Evolutionary conservation across 2,797 vertebrate genomes (phyloP), one percentile per base, ranked within the genome.

Genomic region (Rhinatrema bivittatum): DNA sequence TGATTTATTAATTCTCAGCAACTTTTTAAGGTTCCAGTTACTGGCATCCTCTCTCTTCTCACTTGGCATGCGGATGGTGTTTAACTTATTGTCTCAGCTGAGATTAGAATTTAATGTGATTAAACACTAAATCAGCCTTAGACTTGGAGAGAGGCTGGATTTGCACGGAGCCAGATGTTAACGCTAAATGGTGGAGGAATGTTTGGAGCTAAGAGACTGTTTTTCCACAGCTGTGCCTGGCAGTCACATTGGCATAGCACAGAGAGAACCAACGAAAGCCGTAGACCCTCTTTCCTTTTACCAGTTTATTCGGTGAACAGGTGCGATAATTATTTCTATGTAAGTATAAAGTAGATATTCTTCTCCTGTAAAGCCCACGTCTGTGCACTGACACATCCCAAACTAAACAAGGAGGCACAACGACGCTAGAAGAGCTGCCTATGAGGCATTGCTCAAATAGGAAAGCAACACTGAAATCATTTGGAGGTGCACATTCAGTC

Each of bases 1-100:
- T 72, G 65, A 74, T 70, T 70, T 65, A 67, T 73, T 67, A 67
- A 62, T 68, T 42, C 32, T 29, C 65, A 50, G 31, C 56, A 42
- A 64, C 70, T 68, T 60, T 67, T 68, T 53, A 54, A 58, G 40
- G 60, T 42, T 62, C 20, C 54, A 57, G 56, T 62, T 44, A 58
- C 42, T 64, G 44, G 39, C 35, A 58, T 49, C 20, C 23, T 20
- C 37, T 23, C 26, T 46, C 36, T 65, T 64, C 58, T 36, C 42
- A 46, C 56, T 60, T 29, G 61, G 34, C 40, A 28, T 61, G 59
- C 47, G 48, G 42, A 58, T 43, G 25, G 25, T 39, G 16, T 54
- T 70, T 70, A n/a, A 32, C 26, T 36, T 56, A 21, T 51, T 54
- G 46, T 51, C 44, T 31, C 49, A 46, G 35, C 18, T 33, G 30